Conservation (phyloP, 2,113 vertebrate genomes). For the Actenoides hombroni region DNA sequence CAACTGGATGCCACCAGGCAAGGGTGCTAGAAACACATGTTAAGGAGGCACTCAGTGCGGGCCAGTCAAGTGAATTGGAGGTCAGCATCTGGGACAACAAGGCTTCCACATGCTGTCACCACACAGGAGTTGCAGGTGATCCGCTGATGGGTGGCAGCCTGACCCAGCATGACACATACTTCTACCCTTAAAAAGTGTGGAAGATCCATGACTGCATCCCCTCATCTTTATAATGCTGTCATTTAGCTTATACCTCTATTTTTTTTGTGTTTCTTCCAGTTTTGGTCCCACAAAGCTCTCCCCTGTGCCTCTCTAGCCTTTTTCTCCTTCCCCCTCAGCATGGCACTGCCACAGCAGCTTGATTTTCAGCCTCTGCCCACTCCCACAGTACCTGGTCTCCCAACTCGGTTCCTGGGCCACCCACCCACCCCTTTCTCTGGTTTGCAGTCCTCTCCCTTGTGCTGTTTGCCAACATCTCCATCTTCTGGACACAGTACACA, state of each 20-base stretch:
- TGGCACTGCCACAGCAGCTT: accelerated
- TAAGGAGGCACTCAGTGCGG: accelerated
- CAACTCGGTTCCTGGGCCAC: accelerated
- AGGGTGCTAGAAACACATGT: accelerated
- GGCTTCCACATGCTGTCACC: background rate
- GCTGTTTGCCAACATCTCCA: conserved; percentile 39
- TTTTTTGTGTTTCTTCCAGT: background rate
- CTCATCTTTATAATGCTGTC: background rate
- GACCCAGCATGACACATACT: background rate
- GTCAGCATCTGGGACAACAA: accelerated
- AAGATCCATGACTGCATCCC: background rate
- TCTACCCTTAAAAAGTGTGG: background rate
- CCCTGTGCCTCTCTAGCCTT: too few species aligned
- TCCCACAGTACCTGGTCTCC: too few species aligned
- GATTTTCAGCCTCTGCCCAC: accelerated
- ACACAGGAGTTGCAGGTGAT: accelerated
- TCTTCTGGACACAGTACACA: background rate
- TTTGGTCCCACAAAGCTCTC: background rate
- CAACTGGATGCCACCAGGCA: background rate
- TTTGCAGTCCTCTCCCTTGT: background rate
- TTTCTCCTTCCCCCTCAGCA: background rate
- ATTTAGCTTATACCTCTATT: background rate
- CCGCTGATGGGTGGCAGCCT: background rate
- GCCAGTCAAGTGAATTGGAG: background rate
- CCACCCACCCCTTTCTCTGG: background rate